Evolutionary conservation across 2,888 invertebrate genomes (phyloP).

Genomic region (Venusia cambrica): DNA sequence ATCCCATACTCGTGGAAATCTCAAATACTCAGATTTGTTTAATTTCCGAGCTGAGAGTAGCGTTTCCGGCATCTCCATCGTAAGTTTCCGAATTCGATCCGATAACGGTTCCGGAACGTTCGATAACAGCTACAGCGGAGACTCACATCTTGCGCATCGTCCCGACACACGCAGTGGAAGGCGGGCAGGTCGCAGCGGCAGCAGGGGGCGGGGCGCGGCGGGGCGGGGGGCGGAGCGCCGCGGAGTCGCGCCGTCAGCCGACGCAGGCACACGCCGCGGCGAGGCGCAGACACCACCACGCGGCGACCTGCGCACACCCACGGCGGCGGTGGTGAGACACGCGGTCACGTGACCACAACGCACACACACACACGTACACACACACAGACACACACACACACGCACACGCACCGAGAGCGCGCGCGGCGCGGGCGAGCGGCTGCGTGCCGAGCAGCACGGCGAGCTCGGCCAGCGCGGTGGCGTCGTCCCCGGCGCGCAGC

Average conservation of each 20-base stretch:
- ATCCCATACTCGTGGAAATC: too few species aligned
- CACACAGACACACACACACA: too few species aligned
- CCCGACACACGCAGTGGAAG: slow-evolving; percentile 48
- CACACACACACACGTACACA: too few species aligned
- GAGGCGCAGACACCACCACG: slow-evolving; percentile 37
- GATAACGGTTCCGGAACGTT: too few species aligned
- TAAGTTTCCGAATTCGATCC: too few species aligned
- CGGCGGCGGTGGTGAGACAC: too few species aligned
- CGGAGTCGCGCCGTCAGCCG: slow-evolving; percentile 26
- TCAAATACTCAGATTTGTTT: too few species aligned
- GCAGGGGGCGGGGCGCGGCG: slow-evolving; percentile 23
- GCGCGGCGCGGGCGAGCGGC: slow-evolving; percentile 84
- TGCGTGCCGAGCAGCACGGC: slow-evolving; percentile 88
- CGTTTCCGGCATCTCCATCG: too few species aligned
- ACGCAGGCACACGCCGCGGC: slow-evolving; percentile 36
- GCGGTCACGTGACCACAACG: too few species aligned
- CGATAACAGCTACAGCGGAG: not conserved
- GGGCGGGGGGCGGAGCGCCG: slow-evolving; percentile 23
- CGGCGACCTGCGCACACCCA: slow-evolving; percentile 28
- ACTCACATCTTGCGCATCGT: slow-evolving; percentile 37
- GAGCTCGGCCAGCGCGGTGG: slow-evolving; percentile 90
- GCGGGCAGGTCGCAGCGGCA: slow-evolving; percentile 31
- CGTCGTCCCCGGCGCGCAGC: slow-evolving; percentile 88
- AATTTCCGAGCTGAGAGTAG: too few species aligned
- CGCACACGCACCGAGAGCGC: slow-evolving; percentile 81